phyloP scores from a whole-genome alignment of 1,140 invertebrate genomes.

The Trissolcus basalis region DNA sequence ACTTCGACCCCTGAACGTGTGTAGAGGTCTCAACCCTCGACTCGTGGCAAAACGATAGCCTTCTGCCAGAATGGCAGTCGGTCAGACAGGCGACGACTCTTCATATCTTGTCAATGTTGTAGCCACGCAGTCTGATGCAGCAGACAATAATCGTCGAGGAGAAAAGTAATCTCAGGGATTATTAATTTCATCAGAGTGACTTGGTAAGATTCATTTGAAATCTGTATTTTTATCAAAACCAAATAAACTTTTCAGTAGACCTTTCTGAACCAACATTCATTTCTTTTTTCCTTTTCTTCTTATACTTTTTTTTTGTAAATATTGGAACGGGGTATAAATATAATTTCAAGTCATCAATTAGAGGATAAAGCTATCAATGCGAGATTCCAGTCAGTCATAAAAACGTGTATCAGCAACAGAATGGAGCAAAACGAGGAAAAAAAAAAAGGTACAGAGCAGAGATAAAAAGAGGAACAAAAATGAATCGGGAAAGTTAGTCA shows the following conservation, averaged over 20 bases:
- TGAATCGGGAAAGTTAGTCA: conserved; percentile 9
- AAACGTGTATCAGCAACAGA: not conserved
- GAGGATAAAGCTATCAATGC: too few species aligned
- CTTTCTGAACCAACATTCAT: too few species aligned
- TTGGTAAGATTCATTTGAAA: too few species aligned
- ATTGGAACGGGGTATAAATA: too few species aligned
- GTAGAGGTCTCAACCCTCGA: conserved; percentile 61
- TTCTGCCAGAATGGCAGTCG: conserved; percentile 56
- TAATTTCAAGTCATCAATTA: too few species aligned
- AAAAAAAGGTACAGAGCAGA: not conserved
- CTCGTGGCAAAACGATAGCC: conserved; percentile 59
- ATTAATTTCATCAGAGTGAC: too few species aligned
- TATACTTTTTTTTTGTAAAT: too few species aligned
- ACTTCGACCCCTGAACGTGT: conserved; percentile 48
- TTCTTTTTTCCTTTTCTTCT: too few species aligned
- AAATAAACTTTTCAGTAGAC: too few species aligned
- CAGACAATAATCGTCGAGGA: conserved; percentile 20
- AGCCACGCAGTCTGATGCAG: conserved; percentile 65
- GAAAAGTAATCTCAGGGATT: too few species aligned
- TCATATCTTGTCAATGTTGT: conserved; percentile 56
- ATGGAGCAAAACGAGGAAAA: not conserved
- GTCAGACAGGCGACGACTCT: conserved; percentile 46
- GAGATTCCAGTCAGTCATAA: too few species aligned
- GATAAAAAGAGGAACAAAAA: not conserved
- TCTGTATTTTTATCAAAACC: too few species aligned